These are phyloP conservation scores for Muraenolepis orangiensis DNA, from an alignment of 2,797 vertebrate species.

Conservation along the genomic window DNA sequence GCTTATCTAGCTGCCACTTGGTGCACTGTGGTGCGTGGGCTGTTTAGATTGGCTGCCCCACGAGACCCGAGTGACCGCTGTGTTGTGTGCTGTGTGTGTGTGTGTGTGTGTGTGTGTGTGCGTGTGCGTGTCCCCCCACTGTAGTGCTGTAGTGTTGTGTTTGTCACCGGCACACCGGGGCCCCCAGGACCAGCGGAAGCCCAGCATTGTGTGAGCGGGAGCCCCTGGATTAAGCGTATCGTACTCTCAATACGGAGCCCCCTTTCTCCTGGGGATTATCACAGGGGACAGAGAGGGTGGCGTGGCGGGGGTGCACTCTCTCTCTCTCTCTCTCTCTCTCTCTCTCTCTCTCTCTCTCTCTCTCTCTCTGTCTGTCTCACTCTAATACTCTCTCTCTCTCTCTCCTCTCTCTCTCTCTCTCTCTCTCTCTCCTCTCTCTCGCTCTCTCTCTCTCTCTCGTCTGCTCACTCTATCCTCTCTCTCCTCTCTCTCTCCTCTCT, in stretches of 20 bases:
- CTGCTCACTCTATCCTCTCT: too few relatives aligned
- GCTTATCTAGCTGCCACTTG: constrained; percentile 26
- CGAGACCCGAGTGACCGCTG: constrained; percentile 24
- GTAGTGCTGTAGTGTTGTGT: constrained; percentile 31
- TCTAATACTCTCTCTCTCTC: too few relatives aligned
- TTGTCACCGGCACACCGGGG: constrained; percentile 57
- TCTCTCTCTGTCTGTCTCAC: too few relatives aligned
- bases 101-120: constrained; percentile 15
- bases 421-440: too few relatives aligned
- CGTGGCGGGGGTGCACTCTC: too few relatives aligned
- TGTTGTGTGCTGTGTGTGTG: constrained; percentile 44
- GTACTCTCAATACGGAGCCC: constrained; percentile 64
- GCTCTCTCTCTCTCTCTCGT: too few relatives aligned
- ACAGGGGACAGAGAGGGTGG: constrained; percentile 43
- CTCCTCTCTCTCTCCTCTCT: too few relatives aligned
- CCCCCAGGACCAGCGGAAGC: constrained; percentile 67
- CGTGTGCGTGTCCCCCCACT: too few relatives aligned
- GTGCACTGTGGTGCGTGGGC: constrained; percentile 24
- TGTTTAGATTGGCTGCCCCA: constrained; percentile 50
- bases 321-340: too few relatives aligned
- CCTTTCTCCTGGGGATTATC: constrained; percentile 75
- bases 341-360: too few relatives aligned
- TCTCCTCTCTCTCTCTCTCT: too few relatives aligned
- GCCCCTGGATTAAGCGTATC: constrained; percentile 73
- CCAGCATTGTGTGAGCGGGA: constrained; percentile 61